Evolutionary conservation across 2,113 vertebrate species (phyloP).

Genomic region (Spea bombifrons): DNA sequence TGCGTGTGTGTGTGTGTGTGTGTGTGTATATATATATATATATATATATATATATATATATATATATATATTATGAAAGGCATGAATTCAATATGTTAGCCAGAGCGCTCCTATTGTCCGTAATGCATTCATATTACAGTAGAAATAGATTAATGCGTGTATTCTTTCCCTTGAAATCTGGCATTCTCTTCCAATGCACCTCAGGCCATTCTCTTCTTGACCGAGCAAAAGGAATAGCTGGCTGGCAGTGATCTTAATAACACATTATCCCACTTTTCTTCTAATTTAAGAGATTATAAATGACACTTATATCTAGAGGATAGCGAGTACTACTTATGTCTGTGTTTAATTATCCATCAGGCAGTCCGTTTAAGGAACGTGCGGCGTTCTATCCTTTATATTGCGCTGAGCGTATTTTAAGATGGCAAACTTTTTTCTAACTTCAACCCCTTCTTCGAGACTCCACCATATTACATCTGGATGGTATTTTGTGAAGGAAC

Average conservation of each 20-base stretch:
- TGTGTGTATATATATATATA: too few species aligned
- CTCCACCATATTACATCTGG: too few species aligned
- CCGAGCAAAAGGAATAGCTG: constrained; percentile 5
- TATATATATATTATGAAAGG: too few species aligned
- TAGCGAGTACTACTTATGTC: constrained; percentile 28
- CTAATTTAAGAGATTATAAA: constrained; percentile 42
- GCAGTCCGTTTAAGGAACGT: background rate
- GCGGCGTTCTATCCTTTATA: background rate
- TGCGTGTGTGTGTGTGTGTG: too few species aligned
- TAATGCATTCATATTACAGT: too few species aligned
- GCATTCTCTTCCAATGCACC: constrained; percentile 6
- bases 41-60: too few species aligned
- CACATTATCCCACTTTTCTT: constrained; percentile 31
- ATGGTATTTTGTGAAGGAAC: too few species aligned
- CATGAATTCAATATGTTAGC: too few species aligned
- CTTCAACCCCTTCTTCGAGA: too few species aligned
- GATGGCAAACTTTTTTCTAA: background rate
- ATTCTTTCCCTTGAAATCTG: background rate
- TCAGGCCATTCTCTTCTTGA: constrained; percentile 31
- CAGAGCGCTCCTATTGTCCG: too few species aligned
- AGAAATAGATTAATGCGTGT: background rate
- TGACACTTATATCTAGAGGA: constrained; percentile 36
- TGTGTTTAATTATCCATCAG: constrained; percentile 36
- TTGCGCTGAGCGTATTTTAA: background rate
- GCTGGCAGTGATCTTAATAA: constrained; percentile 23